phyloP scores from a whole-genome alignment of 2,797 vertebrate genomes.

The Chelonia mydas region DNA sequence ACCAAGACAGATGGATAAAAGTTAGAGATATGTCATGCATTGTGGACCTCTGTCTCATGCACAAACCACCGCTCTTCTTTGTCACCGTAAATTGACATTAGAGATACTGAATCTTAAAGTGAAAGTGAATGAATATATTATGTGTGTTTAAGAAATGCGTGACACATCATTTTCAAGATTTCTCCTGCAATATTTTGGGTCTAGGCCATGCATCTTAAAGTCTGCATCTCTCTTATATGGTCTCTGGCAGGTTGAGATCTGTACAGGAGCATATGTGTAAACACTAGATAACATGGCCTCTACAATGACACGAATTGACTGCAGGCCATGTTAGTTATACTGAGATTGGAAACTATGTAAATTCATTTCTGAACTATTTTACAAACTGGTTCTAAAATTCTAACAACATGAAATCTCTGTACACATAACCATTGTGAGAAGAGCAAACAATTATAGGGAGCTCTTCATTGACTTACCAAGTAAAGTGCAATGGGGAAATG shows the following conservation, averaged over 20 bases:
- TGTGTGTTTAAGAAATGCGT: not conserved
- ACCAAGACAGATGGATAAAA: not conserved
- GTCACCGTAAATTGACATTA: not conserved
- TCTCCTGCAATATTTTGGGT: not conserved
- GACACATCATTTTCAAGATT: not conserved
- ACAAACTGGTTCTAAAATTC: not conserved
- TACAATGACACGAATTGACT: not conserved
- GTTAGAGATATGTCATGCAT: not conserved
- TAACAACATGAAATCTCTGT: not conserved
- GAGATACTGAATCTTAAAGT: not conserved
- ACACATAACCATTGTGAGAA: not conserved
- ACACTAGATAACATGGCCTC: not conserved
- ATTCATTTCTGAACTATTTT: not conserved
- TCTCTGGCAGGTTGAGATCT: not conserved
- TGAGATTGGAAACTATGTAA: not conserved
- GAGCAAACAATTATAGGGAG: accelerated
- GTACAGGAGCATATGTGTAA: not conserved
- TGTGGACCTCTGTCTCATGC: not conserved
- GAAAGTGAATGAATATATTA: not conserved
- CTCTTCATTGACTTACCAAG: not conserved
- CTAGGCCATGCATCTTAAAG: not conserved
- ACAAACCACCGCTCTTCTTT: not conserved
- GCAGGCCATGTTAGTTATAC: not conserved
- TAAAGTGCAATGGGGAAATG: not conserved
- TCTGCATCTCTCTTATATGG: not conserved